Percentiles rank a stretch among this genome's conserved stretches.
phyloP scores from a whole-genome alignment of 2,797 vertebrate genomes.

The Syngnathus rostellatus region DNA sequence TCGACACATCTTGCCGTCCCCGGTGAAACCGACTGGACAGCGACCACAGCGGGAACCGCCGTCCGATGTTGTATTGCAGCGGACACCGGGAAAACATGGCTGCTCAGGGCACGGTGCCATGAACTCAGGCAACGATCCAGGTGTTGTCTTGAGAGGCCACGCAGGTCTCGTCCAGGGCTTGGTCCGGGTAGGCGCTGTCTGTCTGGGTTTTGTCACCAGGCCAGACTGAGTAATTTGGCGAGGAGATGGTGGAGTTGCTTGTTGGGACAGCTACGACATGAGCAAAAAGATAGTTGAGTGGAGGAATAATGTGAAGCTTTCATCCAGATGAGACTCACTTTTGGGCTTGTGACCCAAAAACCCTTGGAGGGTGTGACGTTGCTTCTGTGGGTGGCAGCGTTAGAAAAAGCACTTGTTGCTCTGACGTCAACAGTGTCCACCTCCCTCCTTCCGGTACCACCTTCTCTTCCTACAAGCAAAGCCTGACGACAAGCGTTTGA shows the following conservation, averaged over 20 bases:
- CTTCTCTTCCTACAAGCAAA: constrained; percentile 20
- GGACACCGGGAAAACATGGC: constrained; percentile 62
- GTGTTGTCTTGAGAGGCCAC: constrained; percentile 21
- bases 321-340: constrained; percentile 26
- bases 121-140: no score
- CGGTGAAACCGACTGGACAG: constrained; percentile 68
- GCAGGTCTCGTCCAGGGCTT: constrained; percentile 35
- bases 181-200: background rate
- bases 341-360: constrained; percentile 5
- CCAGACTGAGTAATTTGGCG: constrained; percentile 6
- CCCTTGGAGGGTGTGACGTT: constrained; percentile 5
- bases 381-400: background rate
- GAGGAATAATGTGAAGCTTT: background rate
- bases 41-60: constrained; percentile 59
- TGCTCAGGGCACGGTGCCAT: constrained; percentile 33
- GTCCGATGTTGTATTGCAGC: constrained; percentile 31
- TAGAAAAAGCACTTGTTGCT: background rate
- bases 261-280: constrained; percentile 11
- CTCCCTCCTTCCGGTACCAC: constrained; percentile 44
- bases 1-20: constrained; percentile 68
- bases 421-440: constrained; percentile 12
- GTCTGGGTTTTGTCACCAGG: background rate
- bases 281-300: background rate
- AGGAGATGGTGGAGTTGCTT: constrained; percentile 12
- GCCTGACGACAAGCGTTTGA: constrained; percentile 38